Conservation (phyloP, 2,797 vertebrate species). For the Percopsis omiscomaycus region DNA sequence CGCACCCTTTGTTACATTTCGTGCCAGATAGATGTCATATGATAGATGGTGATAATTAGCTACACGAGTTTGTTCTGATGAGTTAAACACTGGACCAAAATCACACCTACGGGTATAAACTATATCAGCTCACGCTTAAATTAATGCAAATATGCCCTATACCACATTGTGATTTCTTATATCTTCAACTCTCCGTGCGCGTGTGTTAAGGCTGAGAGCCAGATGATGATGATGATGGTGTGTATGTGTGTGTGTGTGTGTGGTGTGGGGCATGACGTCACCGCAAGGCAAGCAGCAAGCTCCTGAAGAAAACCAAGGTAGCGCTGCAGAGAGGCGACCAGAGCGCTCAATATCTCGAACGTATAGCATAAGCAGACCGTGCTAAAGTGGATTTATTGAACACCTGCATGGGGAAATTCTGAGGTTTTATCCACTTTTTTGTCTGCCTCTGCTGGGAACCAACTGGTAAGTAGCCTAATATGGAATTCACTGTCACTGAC, state of each 20-base stretch:
- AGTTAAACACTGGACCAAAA: too few relatives aligned
- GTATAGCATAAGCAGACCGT: slow-evolving; percentile 57
- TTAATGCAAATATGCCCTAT: too few relatives aligned
- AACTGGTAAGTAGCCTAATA: slow-evolving; percentile 66
- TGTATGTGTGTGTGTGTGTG: neutral
- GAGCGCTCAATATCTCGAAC: slow-evolving; percentile 58
- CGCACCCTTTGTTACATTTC: too few relatives aligned
- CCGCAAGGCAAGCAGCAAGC: slow-evolving; percentile 53
- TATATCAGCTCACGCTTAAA: too few relatives aligned
- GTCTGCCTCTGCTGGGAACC: slow-evolving; percentile 52
- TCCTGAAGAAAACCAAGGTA: slow-evolving; percentile 63
- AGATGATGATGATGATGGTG: neutral
- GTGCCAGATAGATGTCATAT: too few relatives aligned
- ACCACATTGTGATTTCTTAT: neutral
- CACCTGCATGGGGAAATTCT: slow-evolving; percentile 73
- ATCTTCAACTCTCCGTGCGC: neutral
- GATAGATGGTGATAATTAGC: too few relatives aligned
- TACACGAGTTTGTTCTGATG: too few relatives aligned
- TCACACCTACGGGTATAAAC: too few relatives aligned
- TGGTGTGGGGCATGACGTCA: slow-evolving; percentile 67
- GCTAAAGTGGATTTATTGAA: slow-evolving; percentile 70
- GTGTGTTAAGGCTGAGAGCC: neutral
- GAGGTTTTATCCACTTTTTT: slow-evolving; percentile 36
- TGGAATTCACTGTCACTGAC: neutral
- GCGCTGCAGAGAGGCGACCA: slow-evolving; percentile 49